A percentile compares a stretch with the other conserved stretches of the same genome.
Evolutionary conservation across 2,888 invertebrate genomes (phyloP).

Genomic region (Eumerus sabulonum): DNA sequence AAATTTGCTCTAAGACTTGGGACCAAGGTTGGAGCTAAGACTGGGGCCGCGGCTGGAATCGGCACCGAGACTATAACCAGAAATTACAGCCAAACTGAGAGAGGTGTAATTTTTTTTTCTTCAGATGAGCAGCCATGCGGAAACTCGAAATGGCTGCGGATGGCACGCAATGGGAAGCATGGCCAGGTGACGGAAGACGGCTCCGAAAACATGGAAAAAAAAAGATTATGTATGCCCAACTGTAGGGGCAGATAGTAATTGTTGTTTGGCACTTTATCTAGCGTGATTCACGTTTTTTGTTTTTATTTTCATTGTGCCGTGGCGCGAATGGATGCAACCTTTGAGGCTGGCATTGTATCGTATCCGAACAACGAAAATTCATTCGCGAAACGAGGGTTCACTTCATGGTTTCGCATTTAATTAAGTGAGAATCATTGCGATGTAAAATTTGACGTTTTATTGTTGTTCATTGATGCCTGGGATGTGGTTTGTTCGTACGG

Average conservation of each 20-base stretch:
- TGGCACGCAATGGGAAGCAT: slow-evolving; percentile 72
- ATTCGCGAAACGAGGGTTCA: slow-evolving; percentile 25
- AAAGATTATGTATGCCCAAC: slow-evolving; percentile 30
- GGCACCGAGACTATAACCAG: slow-evolving; percentile 56
- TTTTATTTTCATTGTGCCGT: slow-evolving; percentile 29
- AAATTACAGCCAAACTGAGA: slow-evolving; percentile 72
- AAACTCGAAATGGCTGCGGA: slow-evolving; percentile 76
- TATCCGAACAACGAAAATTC: slow-evolving; percentile 16
- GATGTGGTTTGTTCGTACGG: no score
- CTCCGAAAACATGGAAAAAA: slow-evolving; percentile 41
- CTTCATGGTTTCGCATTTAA: slow-evolving; percentile 57
- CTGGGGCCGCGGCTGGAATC: background rate
- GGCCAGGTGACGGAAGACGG: slow-evolving; percentile 67
- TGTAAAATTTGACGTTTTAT: slow-evolving; percentile 36
- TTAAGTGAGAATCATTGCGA: slow-evolving; percentile 26
- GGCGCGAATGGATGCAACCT: slow-evolving; percentile 26
- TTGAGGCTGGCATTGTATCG: slow-evolving; percentile 32
- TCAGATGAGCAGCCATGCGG: slow-evolving; percentile 79
- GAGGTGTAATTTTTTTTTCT: slow-evolving; percentile 73
- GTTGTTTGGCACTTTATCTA: slow-evolving; percentile 66
- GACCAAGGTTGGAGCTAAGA: background rate
- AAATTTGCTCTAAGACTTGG: background rate
- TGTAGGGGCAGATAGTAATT: slow-evolving; percentile 61
- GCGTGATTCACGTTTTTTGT: slow-evolving; percentile 60
- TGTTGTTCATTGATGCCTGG: no score